Percentiles rank a stretch among this genome's conserved stretches.
phyloP scores from a whole-genome alignment of 2,113 vertebrate species.

The Daboia siamensis region DNA sequence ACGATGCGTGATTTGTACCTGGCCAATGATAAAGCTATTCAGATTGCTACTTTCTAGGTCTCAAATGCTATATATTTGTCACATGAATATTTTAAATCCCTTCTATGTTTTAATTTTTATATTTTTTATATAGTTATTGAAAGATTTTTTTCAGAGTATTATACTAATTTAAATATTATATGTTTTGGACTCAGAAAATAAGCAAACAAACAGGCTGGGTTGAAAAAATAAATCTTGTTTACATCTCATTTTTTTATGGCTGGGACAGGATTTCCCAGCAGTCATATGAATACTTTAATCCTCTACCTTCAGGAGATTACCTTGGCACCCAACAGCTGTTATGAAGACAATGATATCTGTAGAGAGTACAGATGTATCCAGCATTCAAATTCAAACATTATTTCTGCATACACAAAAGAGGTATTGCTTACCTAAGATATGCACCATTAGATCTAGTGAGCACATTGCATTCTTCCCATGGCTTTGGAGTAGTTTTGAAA shows the following conservation, averaged over 20 bases:
- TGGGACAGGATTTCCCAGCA: neutral
- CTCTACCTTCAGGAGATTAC: neutral
- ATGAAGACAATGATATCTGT: neutral
- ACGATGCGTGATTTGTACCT: neutral
- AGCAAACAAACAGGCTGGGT: too few species aligned
- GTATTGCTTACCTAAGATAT: neutral
- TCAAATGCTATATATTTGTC: neutral
- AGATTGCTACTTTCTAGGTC: neutral
- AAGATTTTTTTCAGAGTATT: neutral
- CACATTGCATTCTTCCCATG: neutral
- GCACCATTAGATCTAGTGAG: neutral
- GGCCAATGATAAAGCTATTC: neutral
- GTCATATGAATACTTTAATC: neutral
- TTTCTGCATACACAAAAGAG: neutral
- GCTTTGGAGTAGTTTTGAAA: neutral
- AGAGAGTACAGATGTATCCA: neutral
- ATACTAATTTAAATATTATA: neutral
- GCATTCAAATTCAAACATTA: neutral
- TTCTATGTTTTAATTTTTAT: neutral
- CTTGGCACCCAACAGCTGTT: neutral
- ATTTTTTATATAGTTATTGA: neutral
- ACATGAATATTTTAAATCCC: neutral
- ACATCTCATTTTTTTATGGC: neutral
- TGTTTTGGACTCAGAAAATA: neutral
- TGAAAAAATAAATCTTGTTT: neutral